These are phyloP conservation scores for Adrianichthys oophorus DNA, from an alignment of 2,797 vertebrate genomes.

Conservation along the genomic window DNA sequence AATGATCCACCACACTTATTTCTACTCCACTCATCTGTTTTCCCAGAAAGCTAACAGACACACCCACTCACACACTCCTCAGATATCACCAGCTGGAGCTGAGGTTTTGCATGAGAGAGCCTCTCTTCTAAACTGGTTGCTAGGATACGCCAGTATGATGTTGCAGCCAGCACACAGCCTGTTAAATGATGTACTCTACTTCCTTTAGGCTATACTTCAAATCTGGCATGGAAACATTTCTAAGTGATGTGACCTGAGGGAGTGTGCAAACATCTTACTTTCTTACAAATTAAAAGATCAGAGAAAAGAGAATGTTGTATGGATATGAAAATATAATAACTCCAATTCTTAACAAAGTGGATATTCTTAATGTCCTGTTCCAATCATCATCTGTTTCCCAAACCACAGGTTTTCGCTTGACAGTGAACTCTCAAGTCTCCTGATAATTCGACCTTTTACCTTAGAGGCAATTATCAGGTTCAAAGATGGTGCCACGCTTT, in stretches of 20 bases:
- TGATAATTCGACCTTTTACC: no score
- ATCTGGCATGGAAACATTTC: slow-evolving; percentile 46
- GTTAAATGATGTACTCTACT: slow-evolving; percentile 66
- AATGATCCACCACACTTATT: slow-evolving; percentile 59
- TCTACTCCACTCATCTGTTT: slow-evolving; percentile 69
- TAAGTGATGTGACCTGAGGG: slow-evolving; percentile 42
- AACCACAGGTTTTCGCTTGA: no score
- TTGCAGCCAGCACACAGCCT: slow-evolving; percentile 59
- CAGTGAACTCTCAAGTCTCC: no score
- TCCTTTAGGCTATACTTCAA: slow-evolving; percentile 49
- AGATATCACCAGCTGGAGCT: slow-evolving; percentile 68
- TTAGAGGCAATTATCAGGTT: no score
- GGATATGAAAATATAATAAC: no score
- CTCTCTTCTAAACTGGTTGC: slow-evolving; percentile 68
- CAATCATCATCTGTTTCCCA: no score
- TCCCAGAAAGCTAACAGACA: slow-evolving; percentile 41
- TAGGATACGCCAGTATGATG: slow-evolving; percentile 68
- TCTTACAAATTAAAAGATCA: no score
- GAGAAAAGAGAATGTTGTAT: no score
- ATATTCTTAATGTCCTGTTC: no score
- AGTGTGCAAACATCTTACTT: not conserved
- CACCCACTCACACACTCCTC: slow-evolving; percentile 34
- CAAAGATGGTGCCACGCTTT: no score
- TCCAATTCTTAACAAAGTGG: no score
- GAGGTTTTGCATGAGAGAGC: slow-evolving; percentile 62